Evolutionary conservation across 1,140 invertebrate species (phyloP).

Genomic region (Antheraea mylitta): DNA sequence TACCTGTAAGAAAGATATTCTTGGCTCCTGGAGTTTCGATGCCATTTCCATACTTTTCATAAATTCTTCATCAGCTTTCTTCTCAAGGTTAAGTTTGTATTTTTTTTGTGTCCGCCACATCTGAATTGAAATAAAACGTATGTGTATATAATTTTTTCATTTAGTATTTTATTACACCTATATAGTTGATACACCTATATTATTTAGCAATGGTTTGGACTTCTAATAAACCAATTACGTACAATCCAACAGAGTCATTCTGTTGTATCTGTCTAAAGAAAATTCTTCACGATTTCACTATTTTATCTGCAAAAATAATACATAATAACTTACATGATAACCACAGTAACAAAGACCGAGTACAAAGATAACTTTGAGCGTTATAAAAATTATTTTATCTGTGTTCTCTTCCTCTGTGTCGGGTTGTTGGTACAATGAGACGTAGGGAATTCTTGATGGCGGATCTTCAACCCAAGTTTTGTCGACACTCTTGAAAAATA

Average conservation of each 20-base stretch:
- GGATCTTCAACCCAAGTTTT: conserved; percentile 90
- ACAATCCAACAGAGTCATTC: too few species aligned
- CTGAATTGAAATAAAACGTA: conserved; percentile 30
- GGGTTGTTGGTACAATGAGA: conserved; percentile 84
- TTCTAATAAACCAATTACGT: too few species aligned
- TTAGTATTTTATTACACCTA: not conserved
- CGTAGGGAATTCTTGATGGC: conserved; percentile 85
- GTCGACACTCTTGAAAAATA: conserved; percentile 81
- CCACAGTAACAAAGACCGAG: conserved; percentile 79
- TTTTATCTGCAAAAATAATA: not conserved
- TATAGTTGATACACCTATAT: too few species aligned
- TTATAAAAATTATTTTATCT: conserved; percentile 85
- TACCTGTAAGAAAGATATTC: conserved; percentile 64
- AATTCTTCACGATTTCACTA: not conserved
- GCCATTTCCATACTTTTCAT: conserved; percentile 84
- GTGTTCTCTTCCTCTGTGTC: conserved; percentile 88
- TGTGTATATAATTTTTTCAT: not conserved
- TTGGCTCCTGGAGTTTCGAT: conserved; percentile 80
- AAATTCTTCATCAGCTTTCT: conserved; percentile 84
- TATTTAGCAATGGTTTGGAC: too few species aligned
- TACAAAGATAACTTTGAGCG: conserved; percentile 84
- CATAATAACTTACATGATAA: conserved; percentile 52
- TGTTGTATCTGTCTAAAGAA: not conserved
- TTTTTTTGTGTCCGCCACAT: conserved; percentile 82
- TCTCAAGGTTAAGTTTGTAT: conserved; percentile 83